Base-by-base conservation (phyloP, 1,140 invertebrate species). In the Aphaenogaster rudis region DNA sequence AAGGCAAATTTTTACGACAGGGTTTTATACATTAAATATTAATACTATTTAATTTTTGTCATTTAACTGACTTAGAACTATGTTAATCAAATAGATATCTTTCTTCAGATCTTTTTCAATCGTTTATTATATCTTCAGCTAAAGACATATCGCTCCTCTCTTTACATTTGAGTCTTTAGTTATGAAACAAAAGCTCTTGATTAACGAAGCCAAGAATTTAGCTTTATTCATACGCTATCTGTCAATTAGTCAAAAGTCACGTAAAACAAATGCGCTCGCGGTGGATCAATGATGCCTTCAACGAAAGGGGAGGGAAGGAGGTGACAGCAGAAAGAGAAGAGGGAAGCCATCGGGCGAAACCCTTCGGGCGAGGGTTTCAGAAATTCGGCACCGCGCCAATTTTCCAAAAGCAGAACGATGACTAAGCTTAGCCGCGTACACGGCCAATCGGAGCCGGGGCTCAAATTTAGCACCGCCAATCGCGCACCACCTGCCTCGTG, bases 391-490 rank as follows among this genome's bases (percentile, higher is more conserved):
- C 28, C 61, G 42, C 36, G 90, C 92, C 92, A 93, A 92, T 91
- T 93, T 91, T 91, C 92, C 92, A 93, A 93, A 93, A 92, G 67
- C 79, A 87, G 89, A 89, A 88, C 88, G 92, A 77, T 93, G 92
- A 93, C 92, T 93, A 93, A 93, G 88, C 82, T n/a, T 59, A 76
- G 57, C 39, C 72, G 64, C 78, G 17, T 81, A 48, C 42, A 59
- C 76, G 57, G 80, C 91, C 91, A 91, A 91, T 92, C 82, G 52
- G 45, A 76, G 21, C 61, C 13, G 61, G 2, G 15, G 74, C 45
- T 72, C 88, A 91, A 90, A 88, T 91, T 88, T 92, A 90, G 91
- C 77, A 90, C 88, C 82, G 72, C 90, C 90, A 92, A 91, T 90
- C 90, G 86, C 78, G 69, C 48, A 79, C 91, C 84, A 88, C 86